phyloP scores from a whole-genome alignment of 2,113 vertebrate species.

The Lanius collurio region DNA sequence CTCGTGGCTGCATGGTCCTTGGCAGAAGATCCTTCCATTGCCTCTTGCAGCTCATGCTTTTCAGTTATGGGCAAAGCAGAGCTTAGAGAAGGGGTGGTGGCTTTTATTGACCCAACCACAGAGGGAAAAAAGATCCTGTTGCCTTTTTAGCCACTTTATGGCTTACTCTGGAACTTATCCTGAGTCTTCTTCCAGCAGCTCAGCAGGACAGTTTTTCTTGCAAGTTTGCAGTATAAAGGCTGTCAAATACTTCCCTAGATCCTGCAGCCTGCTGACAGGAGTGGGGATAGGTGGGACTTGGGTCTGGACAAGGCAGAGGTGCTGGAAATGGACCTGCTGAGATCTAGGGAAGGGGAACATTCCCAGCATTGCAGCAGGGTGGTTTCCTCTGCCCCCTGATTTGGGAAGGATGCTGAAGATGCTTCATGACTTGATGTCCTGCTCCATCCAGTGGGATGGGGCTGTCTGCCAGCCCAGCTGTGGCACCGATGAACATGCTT shows the following conservation, averaged over 20 bases:
- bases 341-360: fast-evolving
- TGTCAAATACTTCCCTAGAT: background rate
- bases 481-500: fast-evolving
- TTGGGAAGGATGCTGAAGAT: background rate
- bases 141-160: background rate
- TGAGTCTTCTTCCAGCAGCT: background rate
- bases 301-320: background rate
- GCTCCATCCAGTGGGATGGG: background rate
- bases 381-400: background rate
- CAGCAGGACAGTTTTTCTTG: background rate
- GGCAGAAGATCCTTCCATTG: background rate
- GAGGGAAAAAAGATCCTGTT: background rate
- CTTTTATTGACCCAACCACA: background rate
- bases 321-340: background rate
- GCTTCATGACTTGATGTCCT: background rate
- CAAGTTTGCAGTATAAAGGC: background rate
- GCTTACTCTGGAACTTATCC: background rate
- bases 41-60: background rate
- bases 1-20: fast-evolving
- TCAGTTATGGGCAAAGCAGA: background rate
- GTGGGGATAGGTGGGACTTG: background rate
- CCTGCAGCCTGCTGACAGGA: background rate
- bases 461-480: background rate
- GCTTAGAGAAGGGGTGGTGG: background rate
- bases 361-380: fast-evolving